Evolutionary conservation across 1,140 invertebrate genomes (phyloP), one percentile per base, ranked within the genome.

Genomic region (Carposina sasakii): DNA sequence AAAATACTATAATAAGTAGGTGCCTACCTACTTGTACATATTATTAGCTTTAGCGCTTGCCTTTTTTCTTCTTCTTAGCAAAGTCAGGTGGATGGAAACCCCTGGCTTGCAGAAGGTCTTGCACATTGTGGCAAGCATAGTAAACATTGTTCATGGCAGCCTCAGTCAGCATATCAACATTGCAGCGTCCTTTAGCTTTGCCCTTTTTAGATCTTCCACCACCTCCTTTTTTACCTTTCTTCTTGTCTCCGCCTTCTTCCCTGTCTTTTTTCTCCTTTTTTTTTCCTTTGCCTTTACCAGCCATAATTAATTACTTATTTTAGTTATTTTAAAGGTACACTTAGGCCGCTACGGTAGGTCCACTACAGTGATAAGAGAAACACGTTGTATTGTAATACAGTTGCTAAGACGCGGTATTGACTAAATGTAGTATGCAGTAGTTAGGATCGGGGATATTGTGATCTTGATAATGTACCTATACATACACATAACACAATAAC

Each of bases 101-200:
- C 48, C 94, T 87, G 10, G 89, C 90, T 55, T 90, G 90, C 0
- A 89, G 68, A 2, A 93, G 76, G 71, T 95, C 94, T 81, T 94
- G 94, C 0, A 96, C 91, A 77, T 95, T 96, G 60, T 96, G 94
- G 64, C 94, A 96, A 1, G 92, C 93, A 63, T 93, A 93, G 71
- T 96, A 96, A 2, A 94, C 93, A 67, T 96, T 96, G 56, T 94
- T 91, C 91, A 96, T 94, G 0, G 93, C 93, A n/a, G 91, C 90
- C 57, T 94, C 92, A 44, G 92, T 94, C 47, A 95, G 91, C 53
- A 95, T 92, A 57, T 96, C 93, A 26, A 93, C 91, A 12, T 90
- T 89, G 53, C 88, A 89, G 54, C 89, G 88, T 2, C 87, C 86
- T 63, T 87, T 87, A 1, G 82, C 77, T 54, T 90, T 90, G 13